Evolutionary conservation across 2,113 vertebrate species (phyloP).

Genomic region (Paramormyrops kingsleyae): DNA sequence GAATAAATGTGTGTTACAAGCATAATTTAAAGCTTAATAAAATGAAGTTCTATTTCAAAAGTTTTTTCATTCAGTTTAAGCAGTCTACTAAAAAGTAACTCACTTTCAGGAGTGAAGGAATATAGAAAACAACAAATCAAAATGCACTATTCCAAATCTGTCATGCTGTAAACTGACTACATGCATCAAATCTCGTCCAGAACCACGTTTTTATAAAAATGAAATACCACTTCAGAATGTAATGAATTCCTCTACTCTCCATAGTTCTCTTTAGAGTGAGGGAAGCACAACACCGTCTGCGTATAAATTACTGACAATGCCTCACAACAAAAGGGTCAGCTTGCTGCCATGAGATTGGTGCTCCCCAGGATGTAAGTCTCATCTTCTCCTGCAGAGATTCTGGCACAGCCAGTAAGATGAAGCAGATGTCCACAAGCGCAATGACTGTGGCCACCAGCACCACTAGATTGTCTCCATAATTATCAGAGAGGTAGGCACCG

Average conservation of each 20-base stretch:
- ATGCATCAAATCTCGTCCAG: neutral
- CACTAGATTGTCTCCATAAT: conserved; percentile 81
- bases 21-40: neutral
- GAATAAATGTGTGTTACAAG: neutral
- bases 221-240: neutral
- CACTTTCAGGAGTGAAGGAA: neutral
- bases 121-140: neutral
- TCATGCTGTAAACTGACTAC: neutral
- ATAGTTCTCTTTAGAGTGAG: neutral
- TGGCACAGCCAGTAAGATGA: conserved; percentile 84
- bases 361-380: conserved; percentile 79
- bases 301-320: neutral
- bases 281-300: neutral
- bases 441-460: conserved; percentile 80
- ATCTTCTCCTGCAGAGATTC: conserved; percentile 89
- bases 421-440: conserved; percentile 81
- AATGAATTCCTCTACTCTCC: neutral
- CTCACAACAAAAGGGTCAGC: conserved; percentile 88
- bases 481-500: conserved; percentile 81
- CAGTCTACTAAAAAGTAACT: neutral
- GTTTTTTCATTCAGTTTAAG: neutral
- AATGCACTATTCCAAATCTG: neutral
- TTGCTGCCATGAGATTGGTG: conserved; percentile 86
- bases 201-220: neutral
- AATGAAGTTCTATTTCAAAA: neutral